These are phyloP conservation scores for Arctocebus calabarensis DNA, from an alignment of 2,797 vertebrate genomes.

Conservation along the genomic window DNA sequence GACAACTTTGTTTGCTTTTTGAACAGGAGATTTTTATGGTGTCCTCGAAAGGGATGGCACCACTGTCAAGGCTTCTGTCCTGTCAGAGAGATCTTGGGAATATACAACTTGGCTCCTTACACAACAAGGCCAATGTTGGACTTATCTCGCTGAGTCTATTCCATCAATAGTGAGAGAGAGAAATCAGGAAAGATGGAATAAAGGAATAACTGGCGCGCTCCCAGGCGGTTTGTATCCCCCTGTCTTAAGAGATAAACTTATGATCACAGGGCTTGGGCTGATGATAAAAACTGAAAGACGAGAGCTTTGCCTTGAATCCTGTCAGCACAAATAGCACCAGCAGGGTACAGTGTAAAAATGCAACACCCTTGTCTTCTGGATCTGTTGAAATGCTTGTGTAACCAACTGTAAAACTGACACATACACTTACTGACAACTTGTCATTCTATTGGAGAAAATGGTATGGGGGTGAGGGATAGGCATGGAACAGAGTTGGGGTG, in stretches of 20 bases:
- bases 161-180: background rate
- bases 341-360: background rate
- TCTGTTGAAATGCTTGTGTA: background rate
- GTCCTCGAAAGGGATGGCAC: background rate
- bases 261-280: background rate
- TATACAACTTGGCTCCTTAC: background rate
- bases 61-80: background rate
- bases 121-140: background rate
- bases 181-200: background rate
- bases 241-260: background rate
- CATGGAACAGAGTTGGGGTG: background rate
- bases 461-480: fast-evolving
- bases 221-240: background rate
- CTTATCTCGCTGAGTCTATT: background rate
- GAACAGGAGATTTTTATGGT: slow-evolving; percentile 16
- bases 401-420: background rate
- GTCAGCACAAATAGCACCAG: background rate
- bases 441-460: background rate
- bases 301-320: background rate
- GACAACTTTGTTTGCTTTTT: background rate
- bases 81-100: background rate
- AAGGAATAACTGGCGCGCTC: background rate
- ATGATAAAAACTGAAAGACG: background rate
- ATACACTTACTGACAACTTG: background rate
- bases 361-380: background rate